Percentiles rank a stretch among this genome's conserved stretches.
These are phyloP conservation scores for Pristionchus arcanus DNA, from an alignment of 2,888 invertebrate species.

Conservation along the genomic window DNA sequence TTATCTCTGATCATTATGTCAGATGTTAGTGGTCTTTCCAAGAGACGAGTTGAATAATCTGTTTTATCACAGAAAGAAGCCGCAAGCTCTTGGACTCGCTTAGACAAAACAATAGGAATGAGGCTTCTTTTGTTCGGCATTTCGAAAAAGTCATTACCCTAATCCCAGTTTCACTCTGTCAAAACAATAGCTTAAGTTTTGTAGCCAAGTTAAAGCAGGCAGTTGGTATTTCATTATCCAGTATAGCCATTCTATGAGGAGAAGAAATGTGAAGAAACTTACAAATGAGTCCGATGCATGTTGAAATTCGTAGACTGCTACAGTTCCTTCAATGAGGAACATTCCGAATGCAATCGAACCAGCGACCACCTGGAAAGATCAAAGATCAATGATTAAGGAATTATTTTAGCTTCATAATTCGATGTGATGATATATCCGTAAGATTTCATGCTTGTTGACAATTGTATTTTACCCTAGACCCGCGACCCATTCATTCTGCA, in stretches of 20 bases:
- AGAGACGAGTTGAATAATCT: neutral
- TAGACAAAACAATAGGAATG: neutral
- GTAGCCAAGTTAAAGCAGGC: too few species aligned
- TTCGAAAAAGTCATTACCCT: neutral
- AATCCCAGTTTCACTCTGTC: neutral
- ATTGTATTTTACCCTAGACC: neutral
- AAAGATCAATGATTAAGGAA: neutral
- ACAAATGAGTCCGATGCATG: slow-evolving; percentile 22
- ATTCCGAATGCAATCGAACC: slow-evolving; percentile 31
- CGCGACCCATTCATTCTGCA: neutral
- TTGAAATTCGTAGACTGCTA: slow-evolving; percentile 37
- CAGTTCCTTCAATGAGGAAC: slow-evolving; percentile 22
- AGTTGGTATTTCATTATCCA: too few species aligned
- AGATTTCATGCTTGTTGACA: neutral
- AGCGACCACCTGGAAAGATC: slow-evolving; percentile 30
- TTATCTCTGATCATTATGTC: slow-evolving; percentile 31
- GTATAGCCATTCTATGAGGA: neutral
- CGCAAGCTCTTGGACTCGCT: neutral
- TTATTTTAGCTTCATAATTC: too few species aligned
- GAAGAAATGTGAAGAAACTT: neutral
- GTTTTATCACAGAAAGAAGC: neutral
- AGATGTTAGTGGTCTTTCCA: neutral
- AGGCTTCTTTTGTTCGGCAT: neutral
- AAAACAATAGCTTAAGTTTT: neutral
- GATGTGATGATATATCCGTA: too few species aligned